A percentile compares a stretch with the other conserved stretches of the same genome.
Conservation (phyloP, 2,113 vertebrate species). For the Varanus salvator region DNA sequence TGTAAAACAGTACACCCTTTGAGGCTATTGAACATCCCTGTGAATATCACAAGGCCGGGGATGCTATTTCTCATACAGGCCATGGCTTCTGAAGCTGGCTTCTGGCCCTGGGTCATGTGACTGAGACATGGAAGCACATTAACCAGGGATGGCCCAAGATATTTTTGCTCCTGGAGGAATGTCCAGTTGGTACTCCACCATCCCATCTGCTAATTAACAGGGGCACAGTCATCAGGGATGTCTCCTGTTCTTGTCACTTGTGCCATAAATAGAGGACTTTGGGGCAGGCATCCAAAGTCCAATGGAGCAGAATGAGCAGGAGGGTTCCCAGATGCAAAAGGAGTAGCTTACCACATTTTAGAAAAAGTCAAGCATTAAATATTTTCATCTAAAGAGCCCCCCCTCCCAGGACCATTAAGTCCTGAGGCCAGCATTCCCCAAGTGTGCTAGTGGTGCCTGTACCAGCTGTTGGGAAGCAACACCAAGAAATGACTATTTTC, state of each 20-base stretch:
- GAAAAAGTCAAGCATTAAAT: too few species aligned
- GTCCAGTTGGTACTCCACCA: too few species aligned
- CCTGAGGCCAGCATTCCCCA: too few species aligned
- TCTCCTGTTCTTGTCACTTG: neutral
- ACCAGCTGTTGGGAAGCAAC: neutral
- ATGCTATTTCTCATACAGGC: neutral
- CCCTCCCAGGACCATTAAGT: too few species aligned
- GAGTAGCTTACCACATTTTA: too few species aligned
- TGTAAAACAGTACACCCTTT: neutral
- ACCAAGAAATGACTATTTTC: neutral
- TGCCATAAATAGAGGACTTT: too few species aligned
- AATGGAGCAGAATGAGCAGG: too few species aligned
- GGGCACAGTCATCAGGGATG: neutral
- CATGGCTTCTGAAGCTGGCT: neutral
- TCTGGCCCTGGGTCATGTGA: too few species aligned
- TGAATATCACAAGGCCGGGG: neutral
- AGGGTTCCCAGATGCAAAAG: too few species aligned
- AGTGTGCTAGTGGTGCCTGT: too few species aligned
- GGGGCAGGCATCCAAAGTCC: too few species aligned
- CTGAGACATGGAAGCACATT: neutral
- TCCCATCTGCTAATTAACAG: neutral
- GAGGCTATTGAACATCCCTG: neutral
- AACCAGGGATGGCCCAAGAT: neutral
- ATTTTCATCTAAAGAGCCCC: too few species aligned
- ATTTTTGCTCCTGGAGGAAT: neutral